Conservation (phyloP, 1,140 invertebrate species). For the Heliconius hermathena region DNA sequence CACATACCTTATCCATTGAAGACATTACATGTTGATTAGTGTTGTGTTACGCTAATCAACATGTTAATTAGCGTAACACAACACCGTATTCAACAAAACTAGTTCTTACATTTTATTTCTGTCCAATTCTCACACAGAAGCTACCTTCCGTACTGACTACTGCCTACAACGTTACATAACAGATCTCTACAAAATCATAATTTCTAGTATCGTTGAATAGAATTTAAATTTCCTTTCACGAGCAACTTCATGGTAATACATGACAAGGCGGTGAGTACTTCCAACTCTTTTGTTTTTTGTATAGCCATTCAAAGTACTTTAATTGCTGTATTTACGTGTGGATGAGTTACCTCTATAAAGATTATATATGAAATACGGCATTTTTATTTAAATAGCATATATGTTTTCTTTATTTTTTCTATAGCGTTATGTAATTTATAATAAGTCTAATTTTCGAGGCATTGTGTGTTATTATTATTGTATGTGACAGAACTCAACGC, state of each 20-base stretch:
- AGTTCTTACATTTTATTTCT: no score
- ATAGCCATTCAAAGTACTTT: not conserved
- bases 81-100: no score
- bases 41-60: no score
- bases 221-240: slow-evolving; percentile 24
- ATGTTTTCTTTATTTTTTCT: no score
- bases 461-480: no score
- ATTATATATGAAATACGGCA: not conserved
- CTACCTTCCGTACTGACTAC: not conserved
- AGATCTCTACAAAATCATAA: not conserved
- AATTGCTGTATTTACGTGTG: slow-evolving; percentile 5
- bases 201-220: slow-evolving; percentile 15
- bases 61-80: no score
- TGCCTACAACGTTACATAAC: not conserved
- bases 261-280: not conserved
- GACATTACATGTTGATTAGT: no score
- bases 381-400: no score
- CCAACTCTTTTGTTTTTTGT: not conserved
- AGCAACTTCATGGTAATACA: not conserved
- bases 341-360: not conserved
- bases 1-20: no score
- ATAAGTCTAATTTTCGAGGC: no score
- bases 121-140: not conserved
- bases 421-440: no score
- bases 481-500: no score